Base-by-base conservation (phyloP, 2,888 invertebrate species). In the Antheraea assamensis region DNA sequence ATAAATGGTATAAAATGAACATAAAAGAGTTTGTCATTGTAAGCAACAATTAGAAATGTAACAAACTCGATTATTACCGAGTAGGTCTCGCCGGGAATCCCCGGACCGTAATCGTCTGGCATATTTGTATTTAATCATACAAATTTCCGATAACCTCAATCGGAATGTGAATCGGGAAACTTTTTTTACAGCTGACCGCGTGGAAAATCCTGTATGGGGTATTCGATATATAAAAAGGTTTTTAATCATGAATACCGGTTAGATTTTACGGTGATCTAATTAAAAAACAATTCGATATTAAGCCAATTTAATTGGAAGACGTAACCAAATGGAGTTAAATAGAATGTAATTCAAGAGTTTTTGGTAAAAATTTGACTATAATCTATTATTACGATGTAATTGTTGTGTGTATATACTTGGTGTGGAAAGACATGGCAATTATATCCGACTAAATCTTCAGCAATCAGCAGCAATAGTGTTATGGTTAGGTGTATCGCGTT, bases 121-220 rank as follows among this genome's bases (percentile, higher is more conserved):
- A 81, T 81, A 81, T 79, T 30, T 84, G 80, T 83, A 85, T 85
- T 85, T 85, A 85, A 85, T 85, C 83, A 83, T 81, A 85, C 76
- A 80, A 82, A 85, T 82, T 64, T 64, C 61, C 81, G 79, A 77
- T 82, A 81, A 84, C 85, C 86, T 81, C 82, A 76, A 77, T 83
- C 77, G 74, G 77, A 82, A 78, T 79, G 84, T 27, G 30, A 64
- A 30, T 64, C 15, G 61, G 13, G 80, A 81, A 80, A 85, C 83
- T 83, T 84, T 80, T 83, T 79, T 82, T 81, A 79, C 79, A 80
- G 72, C 78, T 78, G 81, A 81, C 83, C 82, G 80, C 79, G 80
- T 73, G 86, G 84, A 86, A 86, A 85, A 85, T 86, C 80, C 83
- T 68, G 10, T 68, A n/a, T 68, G 35, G 68, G 24, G n/a, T 7